Evolutionary conservation across 1,140 invertebrate species (phyloP), one percentile per base, ranked within the genome.

Genomic region (Megalonaias nervosa): DNA sequence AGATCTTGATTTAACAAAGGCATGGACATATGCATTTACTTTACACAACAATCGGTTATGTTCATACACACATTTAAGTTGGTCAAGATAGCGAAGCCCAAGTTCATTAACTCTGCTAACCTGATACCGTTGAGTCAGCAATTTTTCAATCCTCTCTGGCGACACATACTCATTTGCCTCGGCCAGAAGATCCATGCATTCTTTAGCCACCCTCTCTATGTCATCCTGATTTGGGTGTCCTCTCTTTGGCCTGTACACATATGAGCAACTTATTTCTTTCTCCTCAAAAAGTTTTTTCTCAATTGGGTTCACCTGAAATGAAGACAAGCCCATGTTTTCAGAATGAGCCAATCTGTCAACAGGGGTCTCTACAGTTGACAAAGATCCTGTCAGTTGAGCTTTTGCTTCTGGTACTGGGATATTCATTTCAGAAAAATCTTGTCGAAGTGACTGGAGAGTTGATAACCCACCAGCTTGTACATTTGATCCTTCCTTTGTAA

Each of bases 21-120:
- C 86, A 26, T 88, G 83, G 59, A 89, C 82, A 64, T 86, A 88
- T 12, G 84, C 82, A 82, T 89, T 89, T 31, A 89, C 83, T 73
- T 88, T 88, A 17, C 76, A 74, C 16, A 84, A 68, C 17, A 81
- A 31, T 14, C 85, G 72, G 21, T 79, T 75, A 26, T 84, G 82
- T 64, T 88, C 84, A 74, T 81, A 77, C 9, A 86, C 81, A 70
- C 75, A 81, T 21, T 67, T 48, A 26, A 88, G 72, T 17, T 84
- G 79, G 16, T 83, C 76, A 19, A 84, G 31, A 80, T 74, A 74
- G 12, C 79, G 67, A 38, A 82, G 17, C 3, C 80, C 77, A 21
- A 85, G 65, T 12, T 83, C 71, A 21, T 57, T 60, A 9, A 87
- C 23, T 23, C 60, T 70, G 19, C 64, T 64, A 15, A 75, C 71